Percentiles rank a stretch among this genome's conserved stretches.
Conservation (phyloP, 2,888 invertebrate species). For the Cantharis nigra region DNA sequence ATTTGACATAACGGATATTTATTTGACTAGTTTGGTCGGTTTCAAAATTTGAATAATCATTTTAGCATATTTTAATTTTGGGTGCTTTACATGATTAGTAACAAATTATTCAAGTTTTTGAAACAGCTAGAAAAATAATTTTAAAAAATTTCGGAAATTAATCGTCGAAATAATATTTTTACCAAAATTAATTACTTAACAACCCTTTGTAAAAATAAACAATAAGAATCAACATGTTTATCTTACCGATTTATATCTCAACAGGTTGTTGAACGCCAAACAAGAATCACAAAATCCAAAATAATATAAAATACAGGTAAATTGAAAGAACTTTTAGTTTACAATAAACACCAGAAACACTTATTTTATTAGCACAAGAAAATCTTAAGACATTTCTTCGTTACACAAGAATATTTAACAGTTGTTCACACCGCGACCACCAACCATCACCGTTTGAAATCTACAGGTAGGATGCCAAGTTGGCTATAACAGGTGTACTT, state of each 20-base stretch:
- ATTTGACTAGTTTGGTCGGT: not conserved
- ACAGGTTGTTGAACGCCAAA: constrained; percentile 1
- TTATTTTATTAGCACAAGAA: not conserved
- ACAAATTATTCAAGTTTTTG: not conserved
- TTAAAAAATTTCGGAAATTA: not conserved
- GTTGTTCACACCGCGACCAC: constrained; percentile 22
- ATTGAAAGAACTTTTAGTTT: not conserved
- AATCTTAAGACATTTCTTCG: not conserved
- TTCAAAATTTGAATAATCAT: not conserved
- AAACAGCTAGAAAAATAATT: not conserved
- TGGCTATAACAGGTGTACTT: constrained; percentile 30
- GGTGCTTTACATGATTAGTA: not conserved
- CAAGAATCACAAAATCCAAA: not conserved
- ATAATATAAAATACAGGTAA: not conserved
- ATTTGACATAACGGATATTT: not conserved
- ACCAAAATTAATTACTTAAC: not conserved
- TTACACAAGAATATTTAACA: constrained; percentile 13
- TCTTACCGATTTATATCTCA: not conserved
- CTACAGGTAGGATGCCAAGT: constrained; percentile 30
- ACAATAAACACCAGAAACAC: not conserved
- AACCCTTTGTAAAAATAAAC: not conserved
- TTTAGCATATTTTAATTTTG: not conserved
- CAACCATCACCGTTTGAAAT: constrained; percentile 27
- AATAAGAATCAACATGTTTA: not conserved
- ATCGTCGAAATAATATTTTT: not conserved